phyloP scores from a whole-genome alignment of 37 sponge, comb jelly and placozoan genomes.

The Spongilla lacustris region DNA sequence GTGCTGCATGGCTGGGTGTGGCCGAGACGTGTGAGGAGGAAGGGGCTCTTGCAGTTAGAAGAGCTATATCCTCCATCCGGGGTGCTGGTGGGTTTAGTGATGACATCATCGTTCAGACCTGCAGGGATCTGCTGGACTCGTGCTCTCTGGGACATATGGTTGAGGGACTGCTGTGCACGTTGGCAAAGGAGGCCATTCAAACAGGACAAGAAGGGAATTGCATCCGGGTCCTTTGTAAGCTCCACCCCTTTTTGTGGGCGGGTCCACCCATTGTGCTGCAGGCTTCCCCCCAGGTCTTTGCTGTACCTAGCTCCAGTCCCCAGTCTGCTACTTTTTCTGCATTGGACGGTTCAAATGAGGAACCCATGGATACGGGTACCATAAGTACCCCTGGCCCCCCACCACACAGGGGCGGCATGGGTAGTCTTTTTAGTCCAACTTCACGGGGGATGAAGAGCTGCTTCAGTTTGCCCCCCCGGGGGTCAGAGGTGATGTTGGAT shows the following conservation, averaged over 20 bases:
- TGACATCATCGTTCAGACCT: neutral
- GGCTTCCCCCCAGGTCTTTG: conserved; percentile 8
- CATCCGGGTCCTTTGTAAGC: conserved; percentile 20
- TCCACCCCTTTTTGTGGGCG: neutral
- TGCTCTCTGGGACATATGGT: neutral
- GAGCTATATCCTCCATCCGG: neutral
- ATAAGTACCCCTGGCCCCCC: neutral
- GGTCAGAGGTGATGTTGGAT: conserved; percentile 6
- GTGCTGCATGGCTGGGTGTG: conserved; percentile 20
- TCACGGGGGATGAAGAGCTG: no score
- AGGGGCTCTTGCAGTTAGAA: neutral
- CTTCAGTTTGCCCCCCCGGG: no score
- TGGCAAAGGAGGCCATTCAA: conserved; percentile 24
- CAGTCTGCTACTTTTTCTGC: neutral
- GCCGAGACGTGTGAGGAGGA: neutral
- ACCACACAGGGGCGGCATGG: neutral
- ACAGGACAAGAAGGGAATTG: conserved; percentile 27
- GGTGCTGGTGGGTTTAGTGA: neutral
- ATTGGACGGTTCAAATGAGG: neutral
- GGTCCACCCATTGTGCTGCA: conserved; percentile 20
- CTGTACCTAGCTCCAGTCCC: neutral
- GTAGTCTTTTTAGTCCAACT: neutral
- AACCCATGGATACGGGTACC: neutral
- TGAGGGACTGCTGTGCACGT: conserved; percentile 11
- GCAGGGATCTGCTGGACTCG: neutral